Evolutionary conservation across 2,888 invertebrate genomes (phyloP).

Genomic region (Imbricaverruca yamaguchii): DNA sequence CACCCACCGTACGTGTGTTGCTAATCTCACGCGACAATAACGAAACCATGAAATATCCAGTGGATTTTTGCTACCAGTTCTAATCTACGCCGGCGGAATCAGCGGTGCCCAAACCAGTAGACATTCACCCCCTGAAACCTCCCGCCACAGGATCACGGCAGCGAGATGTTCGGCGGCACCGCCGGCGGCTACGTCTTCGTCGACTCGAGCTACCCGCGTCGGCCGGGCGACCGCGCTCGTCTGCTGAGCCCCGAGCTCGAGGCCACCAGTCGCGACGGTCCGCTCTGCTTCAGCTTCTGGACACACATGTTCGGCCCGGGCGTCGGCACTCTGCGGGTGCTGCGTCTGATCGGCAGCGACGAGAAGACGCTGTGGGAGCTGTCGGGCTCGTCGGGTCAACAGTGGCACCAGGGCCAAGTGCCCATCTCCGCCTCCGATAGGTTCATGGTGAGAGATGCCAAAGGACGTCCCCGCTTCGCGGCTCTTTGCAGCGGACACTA

Average conservation of each 20-base stretch:
- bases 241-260: slow-evolving; percentile 49
- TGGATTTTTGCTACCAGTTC: neutral
- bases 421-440: slow-evolving; percentile 48
- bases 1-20: no score
- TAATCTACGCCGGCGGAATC: neutral
- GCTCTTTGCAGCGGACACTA: no score
- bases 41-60: neutral
- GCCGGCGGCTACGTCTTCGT: slow-evolving; percentile 52
- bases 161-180: slow-evolving; percentile 46
- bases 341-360: slow-evolving; percentile 42
- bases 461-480: no score
- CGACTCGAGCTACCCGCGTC: slow-evolving; percentile 50
- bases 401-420: slow-evolving; percentile 53
- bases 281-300: slow-evolving; percentile 51
- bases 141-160: slow-evolving; percentile 45
- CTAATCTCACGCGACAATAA: neutral
- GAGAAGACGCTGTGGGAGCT: slow-evolving; percentile 48
- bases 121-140: neutral
- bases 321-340: slow-evolving; percentile 47
- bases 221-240: slow-evolving; percentile 50
- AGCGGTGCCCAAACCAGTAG: neutral
- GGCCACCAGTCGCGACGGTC: slow-evolving; percentile 42
- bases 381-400: slow-evolving; percentile 51
- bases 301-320: slow-evolving; percentile 55
- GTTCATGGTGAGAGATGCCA: slow-evolving; percentile 35